Conservation (phyloP, 2,888 invertebrate species). For the Lacanobia wlatinum region DNA sequence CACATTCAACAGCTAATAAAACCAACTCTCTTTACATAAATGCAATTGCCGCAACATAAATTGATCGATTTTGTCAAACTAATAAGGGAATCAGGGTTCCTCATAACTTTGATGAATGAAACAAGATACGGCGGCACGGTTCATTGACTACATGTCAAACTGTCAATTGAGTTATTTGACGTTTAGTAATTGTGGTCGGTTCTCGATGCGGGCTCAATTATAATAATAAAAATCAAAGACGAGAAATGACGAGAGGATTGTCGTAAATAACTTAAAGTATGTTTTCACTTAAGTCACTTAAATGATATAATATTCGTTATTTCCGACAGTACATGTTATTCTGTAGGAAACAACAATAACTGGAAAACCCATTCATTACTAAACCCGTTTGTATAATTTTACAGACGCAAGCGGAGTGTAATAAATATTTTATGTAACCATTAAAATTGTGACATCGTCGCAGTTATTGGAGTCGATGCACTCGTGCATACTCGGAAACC, state of each 20-base stretch:
- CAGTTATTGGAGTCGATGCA: constrained; percentile 4
- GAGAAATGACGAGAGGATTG: background rate
- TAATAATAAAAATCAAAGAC: constrained; percentile 24
- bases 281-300: no score
- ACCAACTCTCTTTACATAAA: constrained; percentile 3
- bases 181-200: constrained; percentile 50
- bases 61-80: constrained; percentile 46
- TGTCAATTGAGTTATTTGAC: constrained; percentile 65
- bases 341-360: background rate
- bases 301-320: no score
- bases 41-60: constrained; percentile 42
- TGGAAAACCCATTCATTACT: background rate
- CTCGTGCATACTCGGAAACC: constrained; percentile 14
- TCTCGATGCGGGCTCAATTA: constrained; percentile 56
- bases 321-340: background rate
- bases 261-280: background rate
- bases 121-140: constrained; percentile 40
- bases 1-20: constrained; percentile 24
- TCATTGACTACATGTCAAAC: constrained; percentile 55
- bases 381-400: constrained; percentile 1
- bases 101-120: constrained; percentile 55
- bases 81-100: constrained; percentile 35
- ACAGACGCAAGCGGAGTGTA: background rate
- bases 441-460: constrained; percentile 3
- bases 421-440: background rate